Evolutionary conservation across 1,140 invertebrate species (phyloP).

Genomic region (Drosophila insularis): DNA sequence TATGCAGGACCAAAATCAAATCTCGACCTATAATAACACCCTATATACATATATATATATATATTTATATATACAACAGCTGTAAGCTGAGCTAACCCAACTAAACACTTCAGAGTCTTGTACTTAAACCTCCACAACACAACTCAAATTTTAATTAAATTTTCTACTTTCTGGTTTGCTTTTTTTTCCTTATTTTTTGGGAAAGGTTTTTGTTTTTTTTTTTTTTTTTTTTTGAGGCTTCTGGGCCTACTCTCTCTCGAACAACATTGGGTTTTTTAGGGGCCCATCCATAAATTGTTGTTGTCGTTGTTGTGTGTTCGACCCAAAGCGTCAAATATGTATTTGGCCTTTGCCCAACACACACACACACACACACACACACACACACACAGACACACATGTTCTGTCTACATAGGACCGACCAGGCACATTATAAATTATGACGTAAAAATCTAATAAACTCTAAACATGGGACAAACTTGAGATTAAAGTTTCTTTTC

Average conservation of each 20-base stretch:
- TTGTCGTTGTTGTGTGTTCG: slow-evolving; percentile 22
- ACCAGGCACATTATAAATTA: slow-evolving; percentile 66
- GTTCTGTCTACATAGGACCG: slow-evolving; percentile 36
- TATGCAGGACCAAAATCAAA: slow-evolving; percentile 1
- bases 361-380: no score
- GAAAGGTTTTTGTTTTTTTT: slow-evolving; percentile 35
- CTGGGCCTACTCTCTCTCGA: slow-evolving; percentile 29
- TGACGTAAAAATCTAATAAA: slow-evolving; percentile 72
- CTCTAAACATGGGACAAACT: slow-evolving; percentile 34
- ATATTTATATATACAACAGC: not conserved
- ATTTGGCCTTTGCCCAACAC: slow-evolving; percentile 45
- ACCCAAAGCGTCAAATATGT: slow-evolving; percentile 46
- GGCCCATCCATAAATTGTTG: slow-evolving; percentile 37
- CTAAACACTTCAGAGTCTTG: slow-evolving; percentile 35
- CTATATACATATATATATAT: not conserved
- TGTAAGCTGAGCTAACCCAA: slow-evolving; percentile 23
- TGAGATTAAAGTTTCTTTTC: slow-evolving; percentile 46
- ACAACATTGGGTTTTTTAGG: slow-evolving; percentile 19
- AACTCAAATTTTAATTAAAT: slow-evolving; percentile 77
- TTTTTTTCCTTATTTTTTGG: slow-evolving; percentile 52
- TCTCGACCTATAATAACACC: not conserved
- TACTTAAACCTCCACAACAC: slow-evolving; percentile 37
- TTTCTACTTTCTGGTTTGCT: slow-evolving; percentile 63
- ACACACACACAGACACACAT: not conserved
- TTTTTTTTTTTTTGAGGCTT: slow-evolving; percentile 52